Conservation (phyloP, 2,797 vertebrate genomes). For the Tokudaia muenninki region DNA sequence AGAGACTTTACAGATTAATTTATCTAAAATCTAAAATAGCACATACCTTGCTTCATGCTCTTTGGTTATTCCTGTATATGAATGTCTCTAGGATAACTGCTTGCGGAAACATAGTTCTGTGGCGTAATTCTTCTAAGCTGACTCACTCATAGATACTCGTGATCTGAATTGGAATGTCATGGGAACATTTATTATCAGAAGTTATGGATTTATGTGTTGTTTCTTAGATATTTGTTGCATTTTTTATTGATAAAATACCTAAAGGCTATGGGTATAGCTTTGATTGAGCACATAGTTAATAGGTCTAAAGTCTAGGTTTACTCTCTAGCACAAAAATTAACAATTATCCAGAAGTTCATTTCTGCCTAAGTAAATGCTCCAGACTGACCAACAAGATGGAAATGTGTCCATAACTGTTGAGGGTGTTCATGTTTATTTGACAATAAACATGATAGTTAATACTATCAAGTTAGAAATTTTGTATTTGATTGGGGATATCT, state of each 20-base stretch:
- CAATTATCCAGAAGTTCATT: neutral
- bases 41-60: neutral
- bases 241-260: conserved; percentile 46
- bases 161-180: neutral
- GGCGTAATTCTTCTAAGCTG: conserved; percentile 24
- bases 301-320: neutral
- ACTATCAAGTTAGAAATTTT: neutral
- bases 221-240: conserved; percentile 1
- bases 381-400: neutral
- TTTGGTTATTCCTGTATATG: conserved; percentile 20
- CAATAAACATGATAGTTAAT: neutral
- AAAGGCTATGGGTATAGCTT: neutral
- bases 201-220: neutral
- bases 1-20: conserved; percentile 53
- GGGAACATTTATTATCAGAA: neutral
- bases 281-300: neutral
- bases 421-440: neutral
- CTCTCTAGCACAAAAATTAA: neutral
- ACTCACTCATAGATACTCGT: neutral
- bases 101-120: conserved; percentile 26
- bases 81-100: conserved; percentile 5
- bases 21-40: conserved; percentile 1
- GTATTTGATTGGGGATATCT: neutral
- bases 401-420: neutral
- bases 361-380: conserved; percentile 32